phyloP scores from a whole-genome alignment of 2,113 vertebrate species.

The Megatriorchis doriae region DNA sequence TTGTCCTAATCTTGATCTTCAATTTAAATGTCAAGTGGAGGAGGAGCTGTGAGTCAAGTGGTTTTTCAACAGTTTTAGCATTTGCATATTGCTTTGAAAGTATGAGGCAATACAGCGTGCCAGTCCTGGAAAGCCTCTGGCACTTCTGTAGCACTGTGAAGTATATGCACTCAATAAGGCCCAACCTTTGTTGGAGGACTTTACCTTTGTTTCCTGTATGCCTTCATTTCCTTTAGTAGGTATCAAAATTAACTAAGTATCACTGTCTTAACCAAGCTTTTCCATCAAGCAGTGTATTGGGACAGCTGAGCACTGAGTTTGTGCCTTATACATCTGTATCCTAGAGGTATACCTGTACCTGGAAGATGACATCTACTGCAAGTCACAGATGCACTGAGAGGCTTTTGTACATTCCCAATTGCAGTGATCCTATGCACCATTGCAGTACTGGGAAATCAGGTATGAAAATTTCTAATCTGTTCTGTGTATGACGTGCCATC shows the following conservation, averaged over 20 bases:
- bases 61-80: neutral
- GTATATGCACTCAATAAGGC: neutral
- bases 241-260: neutral
- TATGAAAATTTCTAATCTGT: neutral
- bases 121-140: neutral
- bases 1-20: neutral
- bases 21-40: neutral
- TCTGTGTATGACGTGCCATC: neutral
- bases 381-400: neutral
- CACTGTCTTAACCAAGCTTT: neutral
- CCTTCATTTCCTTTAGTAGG: neutral
- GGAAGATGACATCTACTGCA: neutral
- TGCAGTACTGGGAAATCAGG: neutral
- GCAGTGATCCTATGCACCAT: neutral
- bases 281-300: neutral
- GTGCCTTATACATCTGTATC: neutral
- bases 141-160: neutral
- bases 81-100: neutral
- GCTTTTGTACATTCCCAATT: neutral
- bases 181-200: neutral
- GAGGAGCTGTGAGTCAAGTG: neutral
- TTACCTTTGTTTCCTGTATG: neutral
- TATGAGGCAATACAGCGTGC: neutral
- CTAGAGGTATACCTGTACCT: neutral
- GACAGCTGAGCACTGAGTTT: neutral